Evolutionary conservation across 2,797 vertebrate genomes (phyloP).

Genomic region (Squalus acanthias): DNA sequence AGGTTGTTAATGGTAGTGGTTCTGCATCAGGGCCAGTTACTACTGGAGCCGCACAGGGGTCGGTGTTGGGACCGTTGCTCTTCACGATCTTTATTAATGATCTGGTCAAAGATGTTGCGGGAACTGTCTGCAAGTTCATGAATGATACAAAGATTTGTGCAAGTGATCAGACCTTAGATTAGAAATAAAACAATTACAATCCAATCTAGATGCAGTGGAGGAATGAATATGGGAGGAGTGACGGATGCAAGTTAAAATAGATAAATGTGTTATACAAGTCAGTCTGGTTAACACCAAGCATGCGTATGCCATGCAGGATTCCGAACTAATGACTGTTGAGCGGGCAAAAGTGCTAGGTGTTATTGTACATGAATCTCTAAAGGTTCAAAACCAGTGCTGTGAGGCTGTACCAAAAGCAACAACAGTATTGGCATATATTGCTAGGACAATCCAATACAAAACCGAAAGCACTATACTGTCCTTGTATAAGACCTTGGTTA

Average conservation of each 20-base stretch:
- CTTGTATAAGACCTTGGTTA: too few relatives aligned
- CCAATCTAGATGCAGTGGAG: neutral
- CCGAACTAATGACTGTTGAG: neutral
- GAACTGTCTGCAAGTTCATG: neutral
- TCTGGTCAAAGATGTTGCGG: neutral
- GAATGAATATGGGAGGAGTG: neutral
- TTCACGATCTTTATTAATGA: neutral
- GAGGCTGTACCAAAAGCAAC: neutral
- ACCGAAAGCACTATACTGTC: too few relatives aligned
- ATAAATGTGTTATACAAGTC: neutral
- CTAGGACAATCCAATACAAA: too few relatives aligned
- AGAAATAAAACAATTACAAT: neutral
- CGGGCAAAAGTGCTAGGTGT: neutral
- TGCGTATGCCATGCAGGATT: neutral
- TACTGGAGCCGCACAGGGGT: neutral
- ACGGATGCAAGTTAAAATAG: neutral
- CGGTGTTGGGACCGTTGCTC: neutral
- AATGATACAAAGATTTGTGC: neutral
- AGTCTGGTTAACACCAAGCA: neutral
- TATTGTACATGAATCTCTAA: neutral
- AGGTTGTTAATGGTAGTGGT: neutral
- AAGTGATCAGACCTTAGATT: neutral
- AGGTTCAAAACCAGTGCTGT: neutral
- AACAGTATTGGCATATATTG: too few relatives aligned
- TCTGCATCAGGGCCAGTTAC: neutral